Evolutionary conservation across 1,140 invertebrate genomes (phyloP).

Genomic region (Hirudo medicinalis): DNA sequence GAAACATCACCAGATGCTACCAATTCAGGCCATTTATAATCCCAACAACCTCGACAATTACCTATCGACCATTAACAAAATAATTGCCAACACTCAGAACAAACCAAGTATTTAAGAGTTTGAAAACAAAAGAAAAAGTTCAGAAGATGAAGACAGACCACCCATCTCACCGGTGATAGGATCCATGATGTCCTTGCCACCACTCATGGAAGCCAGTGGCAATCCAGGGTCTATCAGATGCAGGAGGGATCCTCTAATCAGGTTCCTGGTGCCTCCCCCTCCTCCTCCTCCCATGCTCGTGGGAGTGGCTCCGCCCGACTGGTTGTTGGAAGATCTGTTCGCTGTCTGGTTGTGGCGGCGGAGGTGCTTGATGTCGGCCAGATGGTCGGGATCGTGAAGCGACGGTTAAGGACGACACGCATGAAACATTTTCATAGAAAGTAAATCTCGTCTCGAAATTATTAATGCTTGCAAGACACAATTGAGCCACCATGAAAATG

Average conservation of each 20-base stretch:
- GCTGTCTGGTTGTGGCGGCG: not conserved
- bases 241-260: not conserved
- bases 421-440: too few relatives aligned
- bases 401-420: too few relatives aligned
- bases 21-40: too few relatives aligned
- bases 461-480: not conserved
- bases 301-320: not conserved
- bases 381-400: too few relatives aligned
- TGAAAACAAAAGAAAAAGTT: not conserved
- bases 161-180: constrained; percentile 32
- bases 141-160: not conserved
- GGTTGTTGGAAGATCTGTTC: constrained; percentile 7
- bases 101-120: too few relatives aligned
- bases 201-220: not conserved
- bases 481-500: too few relatives aligned
- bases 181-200: constrained; percentile 9
- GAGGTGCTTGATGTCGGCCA: too few relatives aligned
- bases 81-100: too few relatives aligned
- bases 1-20: too few relatives aligned
- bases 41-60: too few relatives aligned
- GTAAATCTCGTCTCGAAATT: too few relatives aligned
- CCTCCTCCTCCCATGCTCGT: not conserved
- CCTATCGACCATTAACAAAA: too few relatives aligned
- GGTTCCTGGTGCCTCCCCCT: not conserved
- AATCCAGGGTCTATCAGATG: not conserved